Percentiles rank a stretch among this genome's conserved stretches.
Conservation (phyloP, 2,797 vertebrate genomes). For the Enteromius anoplus region DNA sequence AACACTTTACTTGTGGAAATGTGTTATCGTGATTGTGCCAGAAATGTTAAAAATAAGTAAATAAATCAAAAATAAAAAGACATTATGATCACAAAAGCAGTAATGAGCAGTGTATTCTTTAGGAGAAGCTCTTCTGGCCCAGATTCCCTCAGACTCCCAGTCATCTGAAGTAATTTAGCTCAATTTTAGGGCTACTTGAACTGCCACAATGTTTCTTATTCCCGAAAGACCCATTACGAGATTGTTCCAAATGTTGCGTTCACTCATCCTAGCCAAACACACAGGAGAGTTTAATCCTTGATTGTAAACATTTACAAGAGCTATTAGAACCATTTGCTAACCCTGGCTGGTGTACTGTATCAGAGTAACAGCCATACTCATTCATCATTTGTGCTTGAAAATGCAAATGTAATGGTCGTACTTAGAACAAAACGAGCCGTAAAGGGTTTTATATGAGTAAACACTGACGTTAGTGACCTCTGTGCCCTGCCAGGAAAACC, state of each 20-base stretch:
- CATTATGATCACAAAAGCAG: not conserved
- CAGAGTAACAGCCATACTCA: slow-evolving; percentile 13
- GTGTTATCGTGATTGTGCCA: not conserved
- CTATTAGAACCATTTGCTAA: slow-evolving; percentile 46
- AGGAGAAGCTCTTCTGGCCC: slow-evolving; percentile 2
- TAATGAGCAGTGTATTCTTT: slow-evolving; percentile 6
- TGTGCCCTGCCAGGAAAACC: slow-evolving; percentile 6
- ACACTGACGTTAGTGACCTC: not conserved
- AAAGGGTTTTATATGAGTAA: slow-evolving; percentile 17
- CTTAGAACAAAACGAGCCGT: not conserved
- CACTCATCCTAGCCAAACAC: slow-evolving; percentile 36
- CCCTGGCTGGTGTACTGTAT: slow-evolving; percentile 24
- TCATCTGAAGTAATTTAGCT: slow-evolving; percentile 35
- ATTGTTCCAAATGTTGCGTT: slow-evolving; percentile 16
- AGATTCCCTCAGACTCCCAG: slow-evolving; percentile 2
- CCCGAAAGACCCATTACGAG: slow-evolving; percentile 33
- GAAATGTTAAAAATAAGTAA: not conserved
- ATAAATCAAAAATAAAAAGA: not conserved
- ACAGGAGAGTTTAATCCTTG: slow-evolving; percentile 38
- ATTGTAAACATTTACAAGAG: slow-evolving; percentile 49
- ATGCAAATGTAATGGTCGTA: slow-evolving; percentile 18
- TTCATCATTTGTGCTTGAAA: slow-evolving; percentile 23
- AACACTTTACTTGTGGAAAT: not conserved
- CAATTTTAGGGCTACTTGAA: slow-evolving; percentile 28
- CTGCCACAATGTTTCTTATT: slow-evolving; percentile 28